phyloP scores from a whole-genome alignment of 2,888 invertebrate genomes.

The Aphidoletes aphidimyza region DNA sequence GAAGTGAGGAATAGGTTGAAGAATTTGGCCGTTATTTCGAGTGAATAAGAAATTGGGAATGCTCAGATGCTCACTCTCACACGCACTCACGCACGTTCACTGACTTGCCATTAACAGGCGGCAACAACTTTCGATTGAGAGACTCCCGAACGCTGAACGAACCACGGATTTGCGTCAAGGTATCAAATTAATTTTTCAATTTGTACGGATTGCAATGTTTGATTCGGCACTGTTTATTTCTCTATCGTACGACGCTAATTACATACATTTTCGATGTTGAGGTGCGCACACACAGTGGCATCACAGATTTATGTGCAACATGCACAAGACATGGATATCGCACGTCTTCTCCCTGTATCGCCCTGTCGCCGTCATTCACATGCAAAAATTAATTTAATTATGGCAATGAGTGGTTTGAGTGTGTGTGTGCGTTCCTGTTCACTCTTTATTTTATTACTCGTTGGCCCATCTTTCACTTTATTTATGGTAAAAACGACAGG shows the following conservation, averaged over 20 bases:
- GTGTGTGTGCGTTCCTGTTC: too few relatives aligned
- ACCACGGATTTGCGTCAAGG: neutral
- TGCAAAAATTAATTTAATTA: constrained; percentile 48
- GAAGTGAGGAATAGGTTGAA: neutral
- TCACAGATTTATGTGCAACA: neutral
- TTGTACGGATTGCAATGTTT: neutral
- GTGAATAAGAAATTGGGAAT: neutral
- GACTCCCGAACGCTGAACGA: neutral
- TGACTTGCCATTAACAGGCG: neutral
- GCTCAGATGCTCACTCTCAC: neutral
- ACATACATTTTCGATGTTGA: neutral
- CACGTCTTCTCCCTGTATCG: neutral
- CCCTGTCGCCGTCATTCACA: constrained; percentile 12
- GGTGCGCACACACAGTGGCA: constrained; percentile 41
- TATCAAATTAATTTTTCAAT: constrained; percentile 40
- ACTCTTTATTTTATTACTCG: neutral
- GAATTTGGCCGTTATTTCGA: neutral
- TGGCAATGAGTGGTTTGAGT: constrained; percentile 23
- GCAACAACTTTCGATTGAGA: constrained; percentile 8
- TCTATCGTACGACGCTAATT: constrained; percentile 11
- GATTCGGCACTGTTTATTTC: constrained; percentile 17
- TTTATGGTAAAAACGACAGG: neutral
- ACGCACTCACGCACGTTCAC: too few relatives aligned
- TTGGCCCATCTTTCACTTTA: neutral
- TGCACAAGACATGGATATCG: neutral